A percentile compares a stretch with the other conserved stretches of the same genome.
Conservation (phyloP, 2,888 invertebrate species). For the Sphaerophoria taeniata region DNA sequence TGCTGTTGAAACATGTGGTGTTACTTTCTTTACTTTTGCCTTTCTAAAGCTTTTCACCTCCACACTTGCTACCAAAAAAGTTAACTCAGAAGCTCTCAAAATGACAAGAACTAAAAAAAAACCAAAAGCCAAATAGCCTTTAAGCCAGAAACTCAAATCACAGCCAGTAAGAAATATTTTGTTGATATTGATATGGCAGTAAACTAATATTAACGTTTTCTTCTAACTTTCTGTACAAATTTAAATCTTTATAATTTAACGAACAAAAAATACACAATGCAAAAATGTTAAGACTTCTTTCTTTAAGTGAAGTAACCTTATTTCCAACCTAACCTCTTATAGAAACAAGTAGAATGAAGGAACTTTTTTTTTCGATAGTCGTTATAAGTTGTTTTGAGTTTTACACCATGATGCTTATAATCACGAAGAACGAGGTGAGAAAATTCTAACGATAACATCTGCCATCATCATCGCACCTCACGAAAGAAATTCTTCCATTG, state of each 20-base stretch:
- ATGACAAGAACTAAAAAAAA: too few species aligned
- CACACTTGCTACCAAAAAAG: too few species aligned
- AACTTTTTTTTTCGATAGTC: not conserved
- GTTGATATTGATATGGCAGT: too few species aligned
- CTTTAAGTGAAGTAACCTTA: not conserved
- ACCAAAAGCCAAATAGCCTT: too few species aligned
- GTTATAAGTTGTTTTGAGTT: conserved; percentile 27
- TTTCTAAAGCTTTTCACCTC: too few species aligned
- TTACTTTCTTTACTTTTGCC: too few species aligned
- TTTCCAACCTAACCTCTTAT: not conserved
- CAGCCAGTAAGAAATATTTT: too few species aligned
- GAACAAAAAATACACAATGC: not conserved
- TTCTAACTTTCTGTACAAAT: not conserved
- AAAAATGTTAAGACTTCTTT: not conserved
- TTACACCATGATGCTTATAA: conserved; percentile 1
- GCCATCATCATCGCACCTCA: conserved; percentile 20
- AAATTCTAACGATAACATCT: conserved; percentile 13
- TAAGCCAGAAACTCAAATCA: too few species aligned
- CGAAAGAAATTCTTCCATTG: not conserved
- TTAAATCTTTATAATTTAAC: not conserved
- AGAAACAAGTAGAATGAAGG: not conserved
- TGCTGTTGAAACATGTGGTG: too few species aligned
- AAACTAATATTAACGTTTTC: too few species aligned
- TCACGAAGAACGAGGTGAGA: conserved; percentile 15
- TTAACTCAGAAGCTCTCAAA: too few species aligned